phyloP scores from a whole-genome alignment of 1,140 invertebrate species.

The Nephila pilipes region DNA sequence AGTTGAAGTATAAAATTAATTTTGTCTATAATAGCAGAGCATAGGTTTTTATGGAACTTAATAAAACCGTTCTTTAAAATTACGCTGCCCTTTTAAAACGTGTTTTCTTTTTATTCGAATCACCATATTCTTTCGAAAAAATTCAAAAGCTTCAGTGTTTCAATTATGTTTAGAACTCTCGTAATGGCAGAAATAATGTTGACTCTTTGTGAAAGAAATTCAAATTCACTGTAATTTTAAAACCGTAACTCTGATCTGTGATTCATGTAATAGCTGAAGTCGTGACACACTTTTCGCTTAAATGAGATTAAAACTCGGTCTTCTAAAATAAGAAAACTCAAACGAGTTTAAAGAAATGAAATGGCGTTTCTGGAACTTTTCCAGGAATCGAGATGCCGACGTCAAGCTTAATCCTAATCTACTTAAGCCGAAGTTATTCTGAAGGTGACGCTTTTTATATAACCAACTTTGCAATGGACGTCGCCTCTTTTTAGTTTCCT shows the following conservation, averaged over 20 bases:
- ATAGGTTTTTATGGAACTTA: background rate
- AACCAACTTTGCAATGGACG: conserved; percentile 38
- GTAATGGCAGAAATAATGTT: background rate
- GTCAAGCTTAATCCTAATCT: conserved; percentile 55
- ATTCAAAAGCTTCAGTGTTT: background rate
- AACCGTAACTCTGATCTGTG: conserved; percentile 39
- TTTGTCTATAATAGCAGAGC: no score
- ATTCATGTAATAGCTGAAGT: conserved; percentile 38
- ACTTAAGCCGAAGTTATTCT: conserved; percentile 46
- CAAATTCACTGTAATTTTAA: conserved; percentile 42
- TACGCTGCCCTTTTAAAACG: background rate
- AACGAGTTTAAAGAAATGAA: conserved; percentile 54
- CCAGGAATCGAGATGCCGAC: conserved; percentile 35
- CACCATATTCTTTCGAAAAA: background rate
- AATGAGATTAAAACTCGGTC: conserved; percentile 51
- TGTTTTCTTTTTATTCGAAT: background rate
- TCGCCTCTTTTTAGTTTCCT: conserved; percentile 10
- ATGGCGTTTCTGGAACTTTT: conserved; percentile 52
- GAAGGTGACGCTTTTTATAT: conserved; percentile 26
- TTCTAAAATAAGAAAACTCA: conserved; percentile 51
- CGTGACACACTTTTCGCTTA: conserved; percentile 33
- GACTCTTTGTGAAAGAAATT: conserved; percentile 3
- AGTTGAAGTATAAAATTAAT: no score
- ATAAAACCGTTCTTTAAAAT: background rate
- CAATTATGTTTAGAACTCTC: conserved; percentile 23